Percentiles rank a stretch among this genome's conserved stretches.
Evolutionary conservation across 1,140 invertebrate genomes (phyloP).

Genomic region (Heliconius himera): DNA sequence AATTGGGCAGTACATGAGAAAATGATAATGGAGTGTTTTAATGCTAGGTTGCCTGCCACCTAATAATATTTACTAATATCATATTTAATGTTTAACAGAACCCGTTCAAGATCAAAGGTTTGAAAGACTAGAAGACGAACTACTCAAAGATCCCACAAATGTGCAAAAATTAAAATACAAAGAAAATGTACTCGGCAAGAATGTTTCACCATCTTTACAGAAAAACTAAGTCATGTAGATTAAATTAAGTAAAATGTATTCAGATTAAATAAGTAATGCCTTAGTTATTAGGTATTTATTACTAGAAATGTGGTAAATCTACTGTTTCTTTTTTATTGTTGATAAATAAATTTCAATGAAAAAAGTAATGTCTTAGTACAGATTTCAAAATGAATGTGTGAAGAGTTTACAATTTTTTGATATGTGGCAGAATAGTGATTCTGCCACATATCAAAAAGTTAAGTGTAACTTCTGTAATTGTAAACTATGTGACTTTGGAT

Average conservation of each 20-base stretch:
- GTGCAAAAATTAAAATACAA: constrained; percentile 83
- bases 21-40: no score
- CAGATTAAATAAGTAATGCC: no score
- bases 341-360: no score
- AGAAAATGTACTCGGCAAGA: constrained; percentile 83
- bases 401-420: no score
- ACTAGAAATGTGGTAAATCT: background rate
- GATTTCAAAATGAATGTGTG: no score
- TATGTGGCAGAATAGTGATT: no score
- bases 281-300: background rate
- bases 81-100: constrained; percentile 72
- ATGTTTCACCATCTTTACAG: constrained; percentile 83
- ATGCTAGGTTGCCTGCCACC: no score
- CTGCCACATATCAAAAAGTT: no score
- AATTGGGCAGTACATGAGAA: no score
- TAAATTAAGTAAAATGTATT: background rate
- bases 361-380: no score
- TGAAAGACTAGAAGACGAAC: constrained; percentile 81
- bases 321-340: background rate
- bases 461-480: no score
- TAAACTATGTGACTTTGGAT: no score
- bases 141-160: constrained; percentile 80
- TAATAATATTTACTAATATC: background rate
- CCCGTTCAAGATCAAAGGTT: constrained; percentile 83
- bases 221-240: constrained; percentile 49